Conservation (phyloP, 2,888 invertebrate genomes). For the Emesis russula region DNA sequence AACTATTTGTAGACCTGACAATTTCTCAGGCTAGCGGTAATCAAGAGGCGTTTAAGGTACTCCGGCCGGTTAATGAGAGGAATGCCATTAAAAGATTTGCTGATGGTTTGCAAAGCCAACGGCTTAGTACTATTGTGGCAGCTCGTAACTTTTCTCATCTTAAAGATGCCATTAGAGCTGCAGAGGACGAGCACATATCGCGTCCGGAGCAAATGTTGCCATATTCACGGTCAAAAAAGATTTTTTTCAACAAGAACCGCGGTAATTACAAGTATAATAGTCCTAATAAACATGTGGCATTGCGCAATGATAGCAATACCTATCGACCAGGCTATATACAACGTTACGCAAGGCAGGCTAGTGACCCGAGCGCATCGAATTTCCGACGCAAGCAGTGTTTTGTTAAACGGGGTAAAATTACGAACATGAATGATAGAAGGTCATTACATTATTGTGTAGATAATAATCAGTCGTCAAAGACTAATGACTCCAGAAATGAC, state of each 20-base stretch:
- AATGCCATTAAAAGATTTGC: constrained; percentile 72
- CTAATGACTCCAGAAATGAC: background rate
- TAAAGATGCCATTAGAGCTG: constrained; percentile 60
- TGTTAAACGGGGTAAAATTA: background rate
- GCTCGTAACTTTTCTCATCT: constrained; percentile 54
- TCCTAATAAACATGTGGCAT: background rate
- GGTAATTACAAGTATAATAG: background rate
- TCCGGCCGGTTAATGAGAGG: constrained; percentile 75
- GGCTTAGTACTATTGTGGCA: constrained; percentile 69
- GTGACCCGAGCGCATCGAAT: background rate
- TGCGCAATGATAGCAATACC: background rate
- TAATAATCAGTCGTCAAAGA: no score
- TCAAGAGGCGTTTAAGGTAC: constrained; percentile 44
- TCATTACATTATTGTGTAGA: no score
- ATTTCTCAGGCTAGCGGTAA: constrained; percentile 76
- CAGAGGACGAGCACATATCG: constrained; percentile 53
- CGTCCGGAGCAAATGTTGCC: background rate
- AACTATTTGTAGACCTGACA: constrained; percentile 76
- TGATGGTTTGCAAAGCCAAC: constrained; percentile 70
- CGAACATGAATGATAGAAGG: no score
- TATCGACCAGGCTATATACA: background rate
- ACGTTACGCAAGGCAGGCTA: background rate
- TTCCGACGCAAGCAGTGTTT: background rate
- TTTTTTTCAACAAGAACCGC: background rate
- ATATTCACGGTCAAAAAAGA: background rate